A percentile compares a stretch with the other conserved stretches of the same genome.
These are phyloP conservation scores for Smittia sp. DNA, from an alignment of 2,888 invertebrate species.

Conservation along the genomic window DNA sequence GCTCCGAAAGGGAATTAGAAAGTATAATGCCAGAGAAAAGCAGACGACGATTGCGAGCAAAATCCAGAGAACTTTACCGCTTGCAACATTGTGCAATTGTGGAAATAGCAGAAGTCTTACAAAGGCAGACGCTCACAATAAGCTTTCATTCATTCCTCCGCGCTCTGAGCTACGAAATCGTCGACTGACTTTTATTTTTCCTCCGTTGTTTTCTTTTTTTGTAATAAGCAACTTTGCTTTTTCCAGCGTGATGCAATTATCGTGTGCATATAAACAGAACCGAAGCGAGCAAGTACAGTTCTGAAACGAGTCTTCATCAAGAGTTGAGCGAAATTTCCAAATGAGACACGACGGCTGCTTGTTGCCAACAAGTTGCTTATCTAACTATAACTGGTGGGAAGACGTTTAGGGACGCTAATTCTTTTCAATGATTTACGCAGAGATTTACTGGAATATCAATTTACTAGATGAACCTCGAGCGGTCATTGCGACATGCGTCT, in stretches of 20 bases:
- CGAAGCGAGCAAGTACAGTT: conserved; percentile 35
- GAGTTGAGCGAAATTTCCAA: too few species aligned
- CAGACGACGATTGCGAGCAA: too few species aligned
- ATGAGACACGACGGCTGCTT: too few species aligned
- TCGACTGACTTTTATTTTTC: conserved; percentile 1
- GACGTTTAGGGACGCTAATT: too few species aligned
- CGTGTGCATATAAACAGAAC: conserved; percentile 41
- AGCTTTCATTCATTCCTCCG: conserved; percentile 5
- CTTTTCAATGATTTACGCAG: too few species aligned
- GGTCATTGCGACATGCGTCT: too few species aligned
- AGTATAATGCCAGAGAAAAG: neutral
- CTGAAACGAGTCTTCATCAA: neutral
- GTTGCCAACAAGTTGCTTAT: too few species aligned
- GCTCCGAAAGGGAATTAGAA: neutral
- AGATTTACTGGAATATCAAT: too few species aligned
- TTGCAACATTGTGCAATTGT: neutral
- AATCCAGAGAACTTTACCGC: neutral
- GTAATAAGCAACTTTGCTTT: conserved; percentile 22
- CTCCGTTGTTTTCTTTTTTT: neutral
- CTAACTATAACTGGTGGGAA: too few species aligned
- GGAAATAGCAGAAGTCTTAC: neutral
- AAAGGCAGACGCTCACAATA: conserved; percentile 15
- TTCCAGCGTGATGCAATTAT: conserved; percentile 32
- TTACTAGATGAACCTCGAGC: too few species aligned
- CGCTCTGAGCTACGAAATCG: neutral